Evolutionary conservation across 2,888 invertebrate species (phyloP), one percentile per base, ranked within the genome.

Genomic region (Drosophila meridionalis): DNA sequence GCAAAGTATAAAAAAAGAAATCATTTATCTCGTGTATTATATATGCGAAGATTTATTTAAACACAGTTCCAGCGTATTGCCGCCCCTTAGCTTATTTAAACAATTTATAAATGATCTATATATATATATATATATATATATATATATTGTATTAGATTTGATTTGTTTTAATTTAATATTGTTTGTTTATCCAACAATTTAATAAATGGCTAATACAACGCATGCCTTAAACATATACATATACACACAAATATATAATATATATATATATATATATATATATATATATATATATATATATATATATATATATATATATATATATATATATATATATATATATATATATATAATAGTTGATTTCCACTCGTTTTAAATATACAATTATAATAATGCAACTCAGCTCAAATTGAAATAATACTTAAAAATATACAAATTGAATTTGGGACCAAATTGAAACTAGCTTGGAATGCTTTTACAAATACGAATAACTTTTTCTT

Each of bases 381-480:
- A 78, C 69, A 74, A 71, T 80, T 67, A 67, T 71, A 67, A 63
- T 76, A 81, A 70, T 79, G 56, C 80, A 78, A 70, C 34, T 60
- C 65, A 53, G 67, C 68, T 62, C 63, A 56, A 67, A 56, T 75
- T 73, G 70, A 76, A 79, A 81, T 87, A 84, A 79, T 84, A 84
- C 84, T 84, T 76, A 82, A 80, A 80, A 53, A 76, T 71, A 68
- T 73, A 75, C 72, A 84, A 84, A 83, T 76, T 74, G 66, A 81
- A 84, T 89, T 85, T 80, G 79, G 80, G 74, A 77, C 82, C 84
- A 81, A 85, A 74, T 83, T 76, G 72, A 76, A 83, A 68, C 85
- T 81, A 85, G 67, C 59, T 74, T 87, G 88, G 87, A 89, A 87
- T 89, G 89, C 83, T 73, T 89, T 89, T 83, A 77, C 74, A 79